Base-by-base conservation (phyloP, 2,797 vertebrate species). In the Coregonus suidteri region DNA sequence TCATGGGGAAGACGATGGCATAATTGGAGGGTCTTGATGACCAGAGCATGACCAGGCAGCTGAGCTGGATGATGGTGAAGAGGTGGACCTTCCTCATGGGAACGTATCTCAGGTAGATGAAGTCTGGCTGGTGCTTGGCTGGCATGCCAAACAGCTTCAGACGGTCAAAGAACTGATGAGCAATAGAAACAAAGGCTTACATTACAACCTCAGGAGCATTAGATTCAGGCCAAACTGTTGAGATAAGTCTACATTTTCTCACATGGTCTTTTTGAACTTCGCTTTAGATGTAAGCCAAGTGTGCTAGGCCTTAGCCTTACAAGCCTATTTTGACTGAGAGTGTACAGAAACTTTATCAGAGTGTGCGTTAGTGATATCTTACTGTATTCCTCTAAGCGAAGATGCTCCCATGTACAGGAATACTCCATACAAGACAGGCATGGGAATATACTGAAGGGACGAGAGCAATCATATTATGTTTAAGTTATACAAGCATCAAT, bases 341-440 rank as follows among this genome's bases (percentile, higher is more conserved):
- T 59, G 56, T 53, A 53, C 16, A 16, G 13, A 1, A 53, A 30
- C 16, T n/a, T 18, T 20, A 70, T 56, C 25, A 3, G 53, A 16
- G 64, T 14, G n/a, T 59, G 68, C 34, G n/a, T 13, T 20, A 51
- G 15, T n/a, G 1, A 34, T 59, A 34, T 72, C 34, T 87, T 94
- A 99, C 98, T 99, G 98, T 90, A 99, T 99, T 93, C 98, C 98
- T 92, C 95, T 95, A 79, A 99, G 95, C 87, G 98, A 99, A 59
- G 98, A 99, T 52, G 97, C 98, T 85, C 98, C 98, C 98, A 99
- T 99, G 85, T 99, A 99, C 64, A 99, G 97, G 92, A 99, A 99
- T 4, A 99, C 97, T 84, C 98, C 98, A 78, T 99, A 99, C 75
- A 99, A 91, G 77, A 99, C 98, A 35, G 98, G 98, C 98, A 99